These are phyloP conservation scores for Ectemnius cavifrons DNA, from an alignment of 2,888 invertebrate species.

Conservation along the genomic window DNA sequence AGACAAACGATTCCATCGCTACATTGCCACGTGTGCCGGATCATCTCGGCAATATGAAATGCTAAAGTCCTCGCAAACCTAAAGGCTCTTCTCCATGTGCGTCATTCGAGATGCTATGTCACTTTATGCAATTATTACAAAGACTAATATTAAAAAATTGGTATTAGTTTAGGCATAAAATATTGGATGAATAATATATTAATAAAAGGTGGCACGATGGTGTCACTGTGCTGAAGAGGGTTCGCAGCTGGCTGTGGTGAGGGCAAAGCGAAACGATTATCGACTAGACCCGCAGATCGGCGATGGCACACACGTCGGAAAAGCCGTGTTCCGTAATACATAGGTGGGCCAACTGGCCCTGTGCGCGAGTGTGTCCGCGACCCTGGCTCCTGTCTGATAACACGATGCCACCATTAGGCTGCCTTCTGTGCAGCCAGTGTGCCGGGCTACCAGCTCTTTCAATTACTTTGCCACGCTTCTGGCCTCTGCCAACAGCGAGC, in stretches of 20 bases:
- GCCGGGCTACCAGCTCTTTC: conserved; percentile 68
- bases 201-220: too few species aligned
- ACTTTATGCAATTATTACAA: too few species aligned
- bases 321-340: conserved; percentile 5
- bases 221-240: too few species aligned
- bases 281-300: conserved; percentile 40
- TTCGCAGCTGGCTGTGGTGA: too few species aligned
- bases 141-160: too few species aligned
- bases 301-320: conserved; percentile 7
- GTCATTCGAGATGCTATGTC: too few species aligned
- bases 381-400: conserved; percentile 58
- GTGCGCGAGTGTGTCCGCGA: background rate
- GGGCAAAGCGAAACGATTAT: conserved; percentile 23
- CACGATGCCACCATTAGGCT: conserved; percentile 64
- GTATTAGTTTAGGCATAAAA: too few species aligned
- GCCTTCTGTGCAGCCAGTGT: conserved; percentile 49
- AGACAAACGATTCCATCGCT: conserved; percentile 34
- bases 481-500: conserved; percentile 30
- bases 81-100: too few species aligned
- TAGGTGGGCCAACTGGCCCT: background rate
- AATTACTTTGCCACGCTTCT: conserved; percentile 57
- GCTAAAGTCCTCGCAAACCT: too few species aligned
- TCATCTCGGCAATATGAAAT: too few species aligned
- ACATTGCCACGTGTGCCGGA: conserved; percentile 19
- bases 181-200: too few species aligned